Base-by-base conservation (phyloP, 1,140 invertebrate genomes). In the Caerostris darwini region DNA sequence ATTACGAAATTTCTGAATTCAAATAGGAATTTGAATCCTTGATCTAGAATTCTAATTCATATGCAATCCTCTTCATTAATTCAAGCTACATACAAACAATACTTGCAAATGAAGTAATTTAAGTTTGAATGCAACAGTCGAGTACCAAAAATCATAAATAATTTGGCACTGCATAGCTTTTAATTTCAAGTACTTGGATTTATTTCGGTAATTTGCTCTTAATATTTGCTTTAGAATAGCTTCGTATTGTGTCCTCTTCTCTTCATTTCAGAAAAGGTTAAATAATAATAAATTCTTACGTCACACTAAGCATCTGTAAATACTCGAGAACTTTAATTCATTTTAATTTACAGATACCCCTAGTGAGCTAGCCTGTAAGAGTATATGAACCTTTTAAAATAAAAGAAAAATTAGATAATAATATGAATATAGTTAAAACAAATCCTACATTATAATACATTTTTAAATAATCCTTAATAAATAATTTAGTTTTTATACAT, bases 121-220 rank as follows among this genome's bases (percentile, higher is more conserved):
- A 77, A 77, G 34, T 77, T 77, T 77, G 10, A 77, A 77, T 77
- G 71, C 71, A 77, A 77, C 71, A 77, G 71, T 77, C 71, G 34
- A 77, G 71, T 50, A 50, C 34, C 34, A 77, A 77, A 77, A 50
- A 10, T 8, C 71, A 12, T 53, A 53, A 77, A 50, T 77, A 77
- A 77, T 77, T 50, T 50, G 50, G 10, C 14, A n/a, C 71, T 77
- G 34, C 34, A 50, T 8, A 77, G 50, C 71, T 50, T 77, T 77
- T 77, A 77, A 77, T 50, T 77, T 50, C 50, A 34, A 77, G 19
- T 77, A 50, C 71, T 50, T 50, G 71, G 12, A 77, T 77, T 77
- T 77, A 77, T 77, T 77, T 50, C 53, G 7, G 71, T 77, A 77
- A 77, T 50, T 34, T 77, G 34, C 71, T 14, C 71, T 77, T 77